Evolutionary conservation across 2,797 vertebrate species (phyloP), one percentile per base, ranked within the genome.

Genomic region (Periophthalmus magnuspinnatus): DNA sequence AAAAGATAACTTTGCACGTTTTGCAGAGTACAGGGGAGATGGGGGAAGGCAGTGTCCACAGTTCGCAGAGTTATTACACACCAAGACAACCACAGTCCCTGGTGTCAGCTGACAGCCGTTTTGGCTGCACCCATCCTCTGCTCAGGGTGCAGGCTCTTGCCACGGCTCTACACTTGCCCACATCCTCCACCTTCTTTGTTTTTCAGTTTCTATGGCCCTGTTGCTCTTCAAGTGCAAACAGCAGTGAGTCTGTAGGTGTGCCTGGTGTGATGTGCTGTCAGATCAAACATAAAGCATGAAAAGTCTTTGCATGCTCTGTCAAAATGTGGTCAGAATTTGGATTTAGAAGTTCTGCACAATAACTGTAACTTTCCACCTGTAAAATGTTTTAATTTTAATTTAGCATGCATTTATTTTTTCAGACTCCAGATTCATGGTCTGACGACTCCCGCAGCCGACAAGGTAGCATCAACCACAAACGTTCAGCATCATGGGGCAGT

Each of bases 401-500:
- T n/a, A n/a, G n/a, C 60, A 41, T 45, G 16, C 66, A n/a, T 9
- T 47, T 74, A 32, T 66, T 68, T 16, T 11, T 75, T 0, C 86
- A 97, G 96, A 97, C 95, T 0, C 95, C 96, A 22, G 90, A 91
- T 66, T 93, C 92, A 2, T 97, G 95, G 96, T 90, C 85, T 3
- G 92, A 95, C 7, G 85, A 82, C 7, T 90, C 86, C 41, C 86
- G 74, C 10, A 91, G 89, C 70, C 80, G 62, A 69, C 85, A 83
- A 76, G 69, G 75, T 9, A 86, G 86, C 83, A 76, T 89, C 55
- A 81, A 78, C 45, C 95, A 96, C 88, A 95, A 93, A 50, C 95
- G 95, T 28, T 96, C 95, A 0, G 95, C 95, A 1, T 96, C 96
- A 5, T 96, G 95, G 95, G 92, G 95, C 72, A 95, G 93, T 58